Evolutionary conservation across 2,888 invertebrate genomes (phyloP), one percentile per base, ranked within the genome.

Genomic region (Enoplolaimus lenunculus): DNA sequence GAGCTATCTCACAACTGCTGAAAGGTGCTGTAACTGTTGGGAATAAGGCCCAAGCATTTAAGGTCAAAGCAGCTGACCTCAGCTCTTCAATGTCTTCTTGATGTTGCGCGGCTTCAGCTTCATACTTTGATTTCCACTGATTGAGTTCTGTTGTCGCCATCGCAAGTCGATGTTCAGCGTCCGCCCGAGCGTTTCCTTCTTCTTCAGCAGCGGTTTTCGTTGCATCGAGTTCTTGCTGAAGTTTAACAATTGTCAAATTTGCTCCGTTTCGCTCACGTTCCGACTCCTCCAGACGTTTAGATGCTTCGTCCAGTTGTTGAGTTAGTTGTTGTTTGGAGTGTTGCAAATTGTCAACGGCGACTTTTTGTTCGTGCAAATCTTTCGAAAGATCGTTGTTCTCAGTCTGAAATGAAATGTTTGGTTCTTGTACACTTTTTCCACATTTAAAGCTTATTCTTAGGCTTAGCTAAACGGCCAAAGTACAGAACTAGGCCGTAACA

Each of bases 311-410:
- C 75, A 93, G 87, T 84, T 92, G 91, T 78, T 89, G 86, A 77
- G 86, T 86, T 73, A 91, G 84, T 84, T 93, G 92, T 79, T 88
- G 87, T 85, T 88, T 91, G 83, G 91, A 86, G 86, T 91, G 93
- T 77, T 87, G 84, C 78, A 90, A 87, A 81, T 90, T 91, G 85
- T 93, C 93, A 82, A 93, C 88, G 85, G 88, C 90, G 79, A 91
- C 88, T 87, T 92, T 93, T 81, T 92, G 87, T 84, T 93, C 93
- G 85, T 93, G 93, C 81, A 93, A 91, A 86, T 92, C 91, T 85
- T 92, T 93, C 82, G 88, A 86, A 81, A 93, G 86, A 83, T 91
- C 91, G 83, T 92, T 87, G 84, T 93, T 93, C 83, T 93, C 93
- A n/a, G n/a, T n/a, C n/a, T n/a, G n/a, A n/a, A n/a, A n/a, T n/a